Percentiles rank a stretch among this genome's conserved stretches.
Evolutionary conservation across 2,888 invertebrate species (phyloP).

Genomic region (Chymomyza procnemis): DNA sequence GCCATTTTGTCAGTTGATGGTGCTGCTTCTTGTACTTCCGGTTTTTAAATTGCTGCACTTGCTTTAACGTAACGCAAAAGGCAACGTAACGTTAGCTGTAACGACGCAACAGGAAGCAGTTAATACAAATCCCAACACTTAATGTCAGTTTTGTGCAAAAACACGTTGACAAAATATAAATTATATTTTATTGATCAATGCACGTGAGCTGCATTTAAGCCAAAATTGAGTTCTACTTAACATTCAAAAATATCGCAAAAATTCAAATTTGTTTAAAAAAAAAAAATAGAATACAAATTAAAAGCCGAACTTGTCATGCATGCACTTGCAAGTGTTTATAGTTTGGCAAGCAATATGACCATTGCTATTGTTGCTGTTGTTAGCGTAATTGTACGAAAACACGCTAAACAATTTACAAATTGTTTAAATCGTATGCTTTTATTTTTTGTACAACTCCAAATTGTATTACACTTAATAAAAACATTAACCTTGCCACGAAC

Average conservation of each 20-base stretch:
- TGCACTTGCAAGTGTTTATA: conserved; percentile 15
- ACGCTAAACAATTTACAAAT: conserved; percentile 44
- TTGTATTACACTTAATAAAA: not conserved
- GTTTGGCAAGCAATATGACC: conserved; percentile 27
- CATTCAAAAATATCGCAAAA: no score
- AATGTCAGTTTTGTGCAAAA: conserved; percentile 10
- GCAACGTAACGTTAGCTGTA: conserved; percentile 21
- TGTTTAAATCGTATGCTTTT: conserved; percentile 19
- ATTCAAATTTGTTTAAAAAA: conserved; percentile 24
- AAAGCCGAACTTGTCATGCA: conserved; percentile 23
- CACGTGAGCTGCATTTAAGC: conserved; percentile 43
- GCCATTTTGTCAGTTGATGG: conserved; percentile 50
- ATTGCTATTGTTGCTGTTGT: conserved; percentile 31
- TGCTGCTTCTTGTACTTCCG: conserved; percentile 1
- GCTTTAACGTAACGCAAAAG: not conserved
- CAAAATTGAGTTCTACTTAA: conserved; percentile 39
- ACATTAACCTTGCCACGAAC: conserved; percentile 1
- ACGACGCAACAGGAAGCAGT: conserved; percentile 11
- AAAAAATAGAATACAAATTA: no score
- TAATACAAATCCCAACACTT: conserved; percentile 12
- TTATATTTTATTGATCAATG: conserved; percentile 3
- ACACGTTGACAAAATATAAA: conserved; percentile 10
- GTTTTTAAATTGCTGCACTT: not conserved
- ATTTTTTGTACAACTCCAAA: not conserved
- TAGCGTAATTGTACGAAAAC: conserved; percentile 50